These are phyloP conservation scores for Habropoda laboriosa DNA, from an alignment of 1,140 invertebrate species.

Conservation along the genomic window DNA sequence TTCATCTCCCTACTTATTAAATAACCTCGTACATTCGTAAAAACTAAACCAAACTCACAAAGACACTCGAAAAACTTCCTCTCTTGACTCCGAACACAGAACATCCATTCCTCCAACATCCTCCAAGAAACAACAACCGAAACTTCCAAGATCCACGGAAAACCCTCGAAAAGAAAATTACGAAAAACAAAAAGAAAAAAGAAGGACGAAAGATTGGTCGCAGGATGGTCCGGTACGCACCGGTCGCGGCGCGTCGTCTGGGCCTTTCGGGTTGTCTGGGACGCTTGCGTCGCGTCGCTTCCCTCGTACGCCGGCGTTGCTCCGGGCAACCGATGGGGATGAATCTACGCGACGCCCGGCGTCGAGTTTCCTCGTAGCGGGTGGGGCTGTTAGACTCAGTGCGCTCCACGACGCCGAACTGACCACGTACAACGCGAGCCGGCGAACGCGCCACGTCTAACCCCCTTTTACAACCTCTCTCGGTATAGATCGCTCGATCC, in stretches of 20 bases:
- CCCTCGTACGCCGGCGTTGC: constrained; percentile 72
- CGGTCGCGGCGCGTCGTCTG: constrained; percentile 59
- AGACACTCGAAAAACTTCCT: too few species aligned
- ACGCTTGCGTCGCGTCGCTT: constrained; percentile 71
- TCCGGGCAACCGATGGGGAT: constrained; percentile 77
- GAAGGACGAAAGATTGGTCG: background rate
- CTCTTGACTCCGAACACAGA: too few species aligned
- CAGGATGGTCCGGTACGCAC: constrained; percentile 23
- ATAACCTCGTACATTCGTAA: too few species aligned
- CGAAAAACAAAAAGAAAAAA: background rate
- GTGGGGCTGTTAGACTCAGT: constrained; percentile 77
- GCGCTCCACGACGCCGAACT: constrained; percentile 72
- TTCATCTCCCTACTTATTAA: too few species aligned
- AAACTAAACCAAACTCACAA: too few species aligned
- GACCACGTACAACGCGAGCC: constrained; percentile 69
- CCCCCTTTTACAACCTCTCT: background rate
- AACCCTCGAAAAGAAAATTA: too few species aligned
- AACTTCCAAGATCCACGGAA: too few species aligned
- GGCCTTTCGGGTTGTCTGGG: constrained; percentile 59
- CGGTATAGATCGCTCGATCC: background rate
- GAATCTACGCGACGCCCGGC: constrained; percentile 77
- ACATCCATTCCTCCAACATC: too few species aligned
- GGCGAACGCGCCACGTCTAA: background rate
- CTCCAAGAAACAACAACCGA: too few species aligned
- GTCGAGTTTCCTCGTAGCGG: constrained; percentile 74